Conservation (phyloP, 2,797 vertebrate species). For the Huso huso region DNA sequence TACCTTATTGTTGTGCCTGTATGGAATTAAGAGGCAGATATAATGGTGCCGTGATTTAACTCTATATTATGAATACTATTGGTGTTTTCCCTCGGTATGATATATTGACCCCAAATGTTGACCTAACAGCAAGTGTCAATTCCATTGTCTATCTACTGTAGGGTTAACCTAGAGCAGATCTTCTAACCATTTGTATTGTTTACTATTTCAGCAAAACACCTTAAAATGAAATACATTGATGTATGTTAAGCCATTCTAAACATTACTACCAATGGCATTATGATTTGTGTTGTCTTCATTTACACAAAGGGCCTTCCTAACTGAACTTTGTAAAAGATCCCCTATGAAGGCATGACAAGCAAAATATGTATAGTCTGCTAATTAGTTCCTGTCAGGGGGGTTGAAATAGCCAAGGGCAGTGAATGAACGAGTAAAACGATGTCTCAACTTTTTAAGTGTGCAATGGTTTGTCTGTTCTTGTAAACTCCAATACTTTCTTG, state of each 20-base stretch:
- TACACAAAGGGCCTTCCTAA: conserved; percentile 1
- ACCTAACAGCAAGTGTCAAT: neutral
- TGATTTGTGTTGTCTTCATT: conserved; percentile 15
- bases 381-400: conserved; percentile 56
- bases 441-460: too few species aligned
- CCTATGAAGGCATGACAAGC: conserved; percentile 36
- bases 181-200: neutral
- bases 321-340: conserved; percentile 20
- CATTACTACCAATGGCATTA: conserved; percentile 2
- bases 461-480: too few species aligned
- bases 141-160: neutral
- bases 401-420: conserved; percentile 30
- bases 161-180: neutral
- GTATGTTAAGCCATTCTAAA: neutral
- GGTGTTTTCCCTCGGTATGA: too few species aligned
- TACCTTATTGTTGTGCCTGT: too few species aligned
- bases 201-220: neutral
- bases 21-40: too few species aligned
- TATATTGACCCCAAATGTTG: neutral
- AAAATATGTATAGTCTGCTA: conserved; percentile 58
- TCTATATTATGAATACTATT: too few species aligned
- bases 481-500: too few species aligned
- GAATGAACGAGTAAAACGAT: neutral
- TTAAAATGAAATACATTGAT: neutral
- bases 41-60: too few species aligned